A percentile compares a stretch with the other conserved stretches of the same genome.
These are phyloP conservation scores for Bos javanicus DNA, from an alignment of 2,113 vertebrate genomes.

Conservation along the genomic window DNA sequence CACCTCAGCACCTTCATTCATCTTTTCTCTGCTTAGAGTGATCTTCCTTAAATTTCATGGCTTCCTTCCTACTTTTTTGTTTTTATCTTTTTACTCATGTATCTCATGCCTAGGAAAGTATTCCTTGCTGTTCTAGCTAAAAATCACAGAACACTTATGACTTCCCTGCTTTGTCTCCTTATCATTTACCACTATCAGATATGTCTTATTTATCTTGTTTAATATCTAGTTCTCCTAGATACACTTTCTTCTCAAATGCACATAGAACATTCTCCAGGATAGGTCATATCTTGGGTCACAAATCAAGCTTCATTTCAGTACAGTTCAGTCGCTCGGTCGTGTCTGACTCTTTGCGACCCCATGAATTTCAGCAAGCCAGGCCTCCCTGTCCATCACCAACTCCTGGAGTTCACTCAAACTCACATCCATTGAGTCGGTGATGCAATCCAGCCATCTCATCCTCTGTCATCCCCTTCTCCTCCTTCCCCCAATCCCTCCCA, in stretches of 20 bases:
- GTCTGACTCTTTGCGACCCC: too few relatives aligned
- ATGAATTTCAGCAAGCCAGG: too few relatives aligned
- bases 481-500: too few relatives aligned
- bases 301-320: neutral
- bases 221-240: neutral
- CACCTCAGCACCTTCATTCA: rapidly evolving
- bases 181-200: neutral
- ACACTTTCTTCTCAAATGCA: neutral
- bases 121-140: neutral
- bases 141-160: neutral
- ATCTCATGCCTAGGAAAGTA: neutral
- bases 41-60: neutral
- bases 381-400: too few relatives aligned
- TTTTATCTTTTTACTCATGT: neutral
- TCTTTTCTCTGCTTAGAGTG: neutral
- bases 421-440: too few relatives aligned
- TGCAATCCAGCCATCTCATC: too few relatives aligned
- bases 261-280: neutral
- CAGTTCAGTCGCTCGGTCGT: too few relatives aligned
- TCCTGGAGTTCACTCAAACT: too few relatives aligned
- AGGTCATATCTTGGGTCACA: neutral
- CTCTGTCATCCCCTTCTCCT: too few relatives aligned
- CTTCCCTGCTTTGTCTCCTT: neutral
- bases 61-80: neutral
- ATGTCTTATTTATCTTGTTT: neutral